A percentile compares a stretch with the other conserved stretches of the same genome.
phyloP scores from a whole-genome alignment of 2,888 invertebrate species.

The Protodeltote pygarga region DNA sequence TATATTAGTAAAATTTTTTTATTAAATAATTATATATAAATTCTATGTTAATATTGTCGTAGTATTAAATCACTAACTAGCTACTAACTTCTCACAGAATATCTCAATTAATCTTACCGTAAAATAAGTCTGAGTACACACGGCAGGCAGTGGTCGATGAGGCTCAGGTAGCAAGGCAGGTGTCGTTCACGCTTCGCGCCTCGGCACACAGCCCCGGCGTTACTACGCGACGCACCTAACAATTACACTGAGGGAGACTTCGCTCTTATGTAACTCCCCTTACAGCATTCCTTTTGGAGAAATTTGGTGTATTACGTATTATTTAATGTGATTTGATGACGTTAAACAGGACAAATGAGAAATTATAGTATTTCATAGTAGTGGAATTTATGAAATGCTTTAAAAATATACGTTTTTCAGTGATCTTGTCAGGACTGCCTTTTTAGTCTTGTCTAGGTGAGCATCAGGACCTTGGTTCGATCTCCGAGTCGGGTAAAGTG shows the following conservation, averaged over 20 bases:
- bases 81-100: neutral
- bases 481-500: too few species aligned
- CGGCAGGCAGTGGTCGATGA: constrained; percentile 23
- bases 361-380: too few species aligned
- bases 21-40: too few species aligned
- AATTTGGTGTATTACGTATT: constrained; percentile 4
- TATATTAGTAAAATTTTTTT: too few species aligned
- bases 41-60: too few species aligned
- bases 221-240: constrained; percentile 52
- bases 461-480: too few species aligned
- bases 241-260: constrained; percentile 19
- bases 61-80: too few species aligned
- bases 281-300: constrained; percentile 4
- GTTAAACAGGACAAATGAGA: too few species aligned
- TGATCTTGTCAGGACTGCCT: too few species aligned
- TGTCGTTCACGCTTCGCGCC: constrained; percentile 65
- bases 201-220: constrained; percentile 51
- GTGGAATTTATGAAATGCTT: too few species aligned
- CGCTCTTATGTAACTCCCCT: constrained; percentile 38
- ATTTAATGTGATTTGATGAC: constrained; percentile 2
- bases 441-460: too few species aligned
- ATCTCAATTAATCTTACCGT: constrained; percentile 19
- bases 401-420: too few species aligned
- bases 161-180: constrained; percentile 52
- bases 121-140: constrained; percentile 27